Evolutionary conservation across 2,888 invertebrate genomes (phyloP).

Genomic region (Sinelater perroti): DNA sequence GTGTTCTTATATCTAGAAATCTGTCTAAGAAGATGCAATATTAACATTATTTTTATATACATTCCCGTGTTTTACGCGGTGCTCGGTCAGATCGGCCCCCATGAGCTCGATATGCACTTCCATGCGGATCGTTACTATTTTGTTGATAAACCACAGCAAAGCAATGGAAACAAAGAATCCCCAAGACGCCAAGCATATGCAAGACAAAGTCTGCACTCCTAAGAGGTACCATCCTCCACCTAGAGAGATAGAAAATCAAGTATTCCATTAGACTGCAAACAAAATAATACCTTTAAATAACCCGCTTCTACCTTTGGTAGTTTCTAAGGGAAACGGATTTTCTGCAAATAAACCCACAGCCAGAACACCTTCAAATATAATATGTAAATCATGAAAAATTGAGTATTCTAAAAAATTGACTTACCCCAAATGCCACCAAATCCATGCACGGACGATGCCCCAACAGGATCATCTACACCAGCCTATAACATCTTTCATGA

Average conservation of each 20-base stretch:
- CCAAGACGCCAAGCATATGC: constrained; percentile 78
- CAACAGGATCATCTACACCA: constrained; percentile 89
- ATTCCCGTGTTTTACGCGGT: constrained; percentile 78
- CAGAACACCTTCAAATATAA: constrained; percentile 70
- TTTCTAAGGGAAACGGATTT: constrained; percentile 80
- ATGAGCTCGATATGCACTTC: constrained; percentile 83
- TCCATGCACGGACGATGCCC: constrained; percentile 90
- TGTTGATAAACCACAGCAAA: constrained; percentile 81
- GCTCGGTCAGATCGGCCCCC: constrained; percentile 90
- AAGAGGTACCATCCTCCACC: constrained; percentile 90
- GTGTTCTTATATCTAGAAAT: too few relatives aligned
- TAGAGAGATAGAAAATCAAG: too few relatives aligned
- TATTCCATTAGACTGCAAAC: background rate
- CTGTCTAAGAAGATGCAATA: constrained; percentile 15
- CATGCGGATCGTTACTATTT: constrained; percentile 85
- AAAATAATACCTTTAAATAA: constrained; percentile 77
- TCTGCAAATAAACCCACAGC: constrained; percentile 91
- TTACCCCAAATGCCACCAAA: constrained; percentile 77
- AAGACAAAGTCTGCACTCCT: constrained; percentile 81
- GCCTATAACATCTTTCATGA: too few relatives aligned
- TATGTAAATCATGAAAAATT: background rate
- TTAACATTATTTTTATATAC: constrained; percentile 56
- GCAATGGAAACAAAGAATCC: constrained; percentile 75
- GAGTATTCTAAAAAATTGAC: constrained; percentile 18
- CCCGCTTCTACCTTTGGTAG: constrained; percentile 80